Percentiles rank a stretch among this genome's conserved stretches.
These are phyloP conservation scores for Temnothorax longispinosus DNA, from an alignment of 1,140 invertebrate species.

Conservation along the genomic window DNA sequence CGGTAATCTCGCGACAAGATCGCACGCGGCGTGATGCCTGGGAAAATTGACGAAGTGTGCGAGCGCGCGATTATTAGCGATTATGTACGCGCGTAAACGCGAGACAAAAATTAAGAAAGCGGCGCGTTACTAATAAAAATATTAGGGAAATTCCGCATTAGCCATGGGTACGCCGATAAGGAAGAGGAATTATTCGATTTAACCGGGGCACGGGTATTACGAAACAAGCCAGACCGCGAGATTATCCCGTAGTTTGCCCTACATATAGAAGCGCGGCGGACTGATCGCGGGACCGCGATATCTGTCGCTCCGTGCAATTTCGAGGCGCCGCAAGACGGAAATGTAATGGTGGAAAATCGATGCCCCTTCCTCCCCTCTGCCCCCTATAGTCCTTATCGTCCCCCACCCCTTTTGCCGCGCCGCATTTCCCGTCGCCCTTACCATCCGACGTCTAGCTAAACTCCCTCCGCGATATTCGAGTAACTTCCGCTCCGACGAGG, in stretches of 20 bases:
- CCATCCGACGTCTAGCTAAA: slow-evolving; percentile 50
- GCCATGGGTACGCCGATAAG: slow-evolving; percentile 34
- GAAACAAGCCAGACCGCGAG: slow-evolving; percentile 59
- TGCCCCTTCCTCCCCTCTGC: background rate
- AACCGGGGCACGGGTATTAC: slow-evolving; percentile 43
- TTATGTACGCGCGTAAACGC: background rate
- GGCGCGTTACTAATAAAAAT: background rate
- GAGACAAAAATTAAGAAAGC: slow-evolving; percentile 63
- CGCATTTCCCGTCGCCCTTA: slow-evolving; percentile 17
- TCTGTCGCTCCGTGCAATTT: slow-evolving; percentile 57
- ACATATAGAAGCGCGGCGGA: slow-evolving; percentile 35
- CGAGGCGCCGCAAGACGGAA: slow-evolving; percentile 27
- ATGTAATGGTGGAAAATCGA: slow-evolving; percentile 56
- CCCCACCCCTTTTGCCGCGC: background rate
- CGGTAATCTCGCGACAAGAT: slow-evolving; percentile 28
- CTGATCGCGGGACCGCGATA: slow-evolving; percentile 11
- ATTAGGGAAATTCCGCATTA: slow-evolving; percentile 49
- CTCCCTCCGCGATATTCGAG: slow-evolving; percentile 54
- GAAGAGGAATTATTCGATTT: slow-evolving; percentile 61
- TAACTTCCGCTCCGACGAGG: slow-evolving; percentile 58
- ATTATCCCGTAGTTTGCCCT: slow-evolving; percentile 61
- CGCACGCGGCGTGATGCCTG: background rate
- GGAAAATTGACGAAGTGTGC: slow-evolving; percentile 48
- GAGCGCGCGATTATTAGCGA: slow-evolving; percentile 52
- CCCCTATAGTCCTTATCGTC: background rate